Base-by-base conservation (phyloP, 2,113 vertebrate genomes). In the Corvus cornix region DNA sequence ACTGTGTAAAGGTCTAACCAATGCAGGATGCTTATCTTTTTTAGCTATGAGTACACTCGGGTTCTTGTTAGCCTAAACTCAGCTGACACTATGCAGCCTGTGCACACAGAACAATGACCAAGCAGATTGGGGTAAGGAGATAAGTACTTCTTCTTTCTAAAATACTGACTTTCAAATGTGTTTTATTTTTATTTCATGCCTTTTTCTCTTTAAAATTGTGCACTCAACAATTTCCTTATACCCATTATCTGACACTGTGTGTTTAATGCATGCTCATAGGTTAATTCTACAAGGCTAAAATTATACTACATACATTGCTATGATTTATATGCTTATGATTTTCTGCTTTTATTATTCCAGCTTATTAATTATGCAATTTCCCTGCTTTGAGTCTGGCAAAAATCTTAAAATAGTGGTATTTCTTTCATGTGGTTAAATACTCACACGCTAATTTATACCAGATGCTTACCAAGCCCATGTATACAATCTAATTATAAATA, bases 311-410 rank as follows among this genome's bases (percentile, higher is more conserved):
- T 62, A 30, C n/a, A 83, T 80, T 66, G 35, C 49, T 90, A 66
- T 28, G 20, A 90, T 86, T 83, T 88, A 31, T 77, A 23, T 89
- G 69, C 24, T 91, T 87, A 52, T 27, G 44, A 67, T 62, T 83
- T 73, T 83, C 58, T 88, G 31, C n/a, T 66, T 93, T 88, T 77
- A 92, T 80, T 95, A 46, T 68, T 90, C 37, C 43, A 88, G 17
- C 31, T 80, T 69, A 92, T 75, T 87, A 89, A 72, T 89, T 56
- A 91, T 64, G 56, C 49, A 87, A 49, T 73, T 76, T 87, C 26
- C 6, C 20, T 82, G 16, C 30, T 76, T n/a, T 68, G 9, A 91
- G 44, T 64, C 87, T 19, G 16, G 18, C 41, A 89, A 89, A 87
- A 86, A 58, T 49, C 22, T 83, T 92, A 74, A 83, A 80, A 83